Evolutionary conservation across 1,140 invertebrate species (phyloP), one percentile per base, ranked within the genome.

Genomic region (Zaprionus gabonicus): DNA sequence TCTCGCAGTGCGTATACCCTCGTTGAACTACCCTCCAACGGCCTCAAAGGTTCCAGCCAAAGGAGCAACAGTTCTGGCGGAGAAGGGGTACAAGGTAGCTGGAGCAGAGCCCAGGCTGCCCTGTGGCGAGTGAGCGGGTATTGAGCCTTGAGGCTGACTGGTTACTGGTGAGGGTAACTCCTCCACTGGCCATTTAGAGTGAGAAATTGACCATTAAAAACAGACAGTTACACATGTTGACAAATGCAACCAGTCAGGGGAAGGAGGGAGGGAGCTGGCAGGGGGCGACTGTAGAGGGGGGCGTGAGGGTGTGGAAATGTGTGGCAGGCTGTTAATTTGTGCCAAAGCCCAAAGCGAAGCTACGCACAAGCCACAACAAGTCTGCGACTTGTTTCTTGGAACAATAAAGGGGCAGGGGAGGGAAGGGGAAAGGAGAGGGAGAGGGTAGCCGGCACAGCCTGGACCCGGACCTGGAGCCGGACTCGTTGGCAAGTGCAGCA

Each of bases 171-270:
- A 20, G 59, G 57, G 49, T 75, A 78, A 28, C 20, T 51, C 20
- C 12, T 51, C 46, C 20, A 51, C 67, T 27, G 62, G 73, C 81
- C 86, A 92, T 91, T 92, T 91, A 92, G 91, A 81, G 91, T 92
- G 91, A 92, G 86, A 91, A 92, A 92, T 92, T 91, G 91, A 75
- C 91, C 91, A 91, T 91, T 92, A 91, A 88, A 88, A 91, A 81
- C 81, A 81, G 85, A 90, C 85, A 88, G 84, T 81, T 88, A 88
- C 84, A 88, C 73, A 88, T 87, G 88, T 88, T 91, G 87, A 91
- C 87, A 91, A 91, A 91, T 91, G 87, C 82, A 81, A 69, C 82
- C 82, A 77, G 80, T 73, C 65, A 49, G 46, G 9, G 44, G 17
- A 1, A 46, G n/a, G 41, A 2, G 44, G 5, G n/a, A 10, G 17